phyloP scores from a whole-genome alignment of 2,797 vertebrate species.

The Chelonia mydas region DNA sequence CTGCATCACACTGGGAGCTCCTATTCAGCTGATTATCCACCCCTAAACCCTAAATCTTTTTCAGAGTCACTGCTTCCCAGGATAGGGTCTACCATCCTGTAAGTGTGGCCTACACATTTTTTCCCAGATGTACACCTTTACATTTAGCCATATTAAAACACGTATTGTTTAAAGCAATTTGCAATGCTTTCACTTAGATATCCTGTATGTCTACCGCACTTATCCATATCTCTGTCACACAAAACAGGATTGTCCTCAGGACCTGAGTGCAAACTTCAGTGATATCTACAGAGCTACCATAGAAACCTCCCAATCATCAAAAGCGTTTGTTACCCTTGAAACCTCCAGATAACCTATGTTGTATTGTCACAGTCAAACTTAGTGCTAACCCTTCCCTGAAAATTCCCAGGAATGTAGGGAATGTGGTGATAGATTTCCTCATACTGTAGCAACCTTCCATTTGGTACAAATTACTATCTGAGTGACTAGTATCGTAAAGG shows the following conservation, averaged over 20 bases:
- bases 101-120: too few species aligned
- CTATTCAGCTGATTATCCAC: neutral
- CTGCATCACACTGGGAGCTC: too few species aligned
- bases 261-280: conserved; percentile 23
- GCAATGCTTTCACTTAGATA: neutral
- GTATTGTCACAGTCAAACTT: conserved; percentile 17
- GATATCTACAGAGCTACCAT: conserved; percentile 2
- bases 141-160: too few species aligned
- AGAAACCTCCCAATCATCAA: conserved; percentile 43
- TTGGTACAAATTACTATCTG: conserved; percentile 13
- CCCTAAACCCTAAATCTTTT: neutral
- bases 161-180: neutral
- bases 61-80: too few species aligned
- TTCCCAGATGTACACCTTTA: too few species aligned
- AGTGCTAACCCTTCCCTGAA: conserved; percentile 21
- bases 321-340: conserved; percentile 36
- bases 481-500: conserved; percentile 61
- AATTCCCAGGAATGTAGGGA: conserved; percentile 22
- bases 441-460: conserved; percentile 11
- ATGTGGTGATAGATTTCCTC: conserved; percentile 30
- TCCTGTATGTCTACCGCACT: neutral
- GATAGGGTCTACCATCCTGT: too few species aligned
- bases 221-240: neutral
- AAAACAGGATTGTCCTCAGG: neutral
- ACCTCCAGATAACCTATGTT: conserved; percentile 24